Evolutionary conservation across 2,113 vertebrate genomes (phyloP), one percentile per base, ranked within the genome.

Genomic region (Felis chaus): DNA sequence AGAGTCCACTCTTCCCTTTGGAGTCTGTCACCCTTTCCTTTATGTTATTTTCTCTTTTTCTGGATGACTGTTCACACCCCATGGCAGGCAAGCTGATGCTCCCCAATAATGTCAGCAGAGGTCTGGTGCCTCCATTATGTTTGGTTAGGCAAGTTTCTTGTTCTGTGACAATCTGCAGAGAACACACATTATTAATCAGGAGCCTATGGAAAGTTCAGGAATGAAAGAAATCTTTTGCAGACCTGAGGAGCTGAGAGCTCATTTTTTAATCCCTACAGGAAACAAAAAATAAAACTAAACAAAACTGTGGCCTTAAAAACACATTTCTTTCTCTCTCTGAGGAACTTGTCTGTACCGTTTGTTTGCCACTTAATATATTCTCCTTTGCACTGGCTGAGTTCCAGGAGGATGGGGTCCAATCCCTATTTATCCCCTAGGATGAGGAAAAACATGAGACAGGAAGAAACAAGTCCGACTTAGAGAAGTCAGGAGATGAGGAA

Each of bases 161-260:
- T 93, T 95, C 92, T 96, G 81, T 90, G 89, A 97, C 96, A 97
- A 92, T 97, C 90, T 96, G 53, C 71, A n/a, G 86, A 86, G 69
- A 95, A 76, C 94, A 97, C 96, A 95, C 57, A 23, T 85, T 96
- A 88, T 96, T 86, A 92, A 95, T 97, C 92, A 90, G 87, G 95
- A 93, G 39, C 21, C 73, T 57, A 31, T 57, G 57, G 31, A 94
- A 97, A 96, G 55, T 93, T 95, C 50, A 80, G 79, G 74, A 97
- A 95, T 97, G 82, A 97, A 95, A 97, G 85, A 93, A 96, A 96
- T 89, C 33, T 95, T 85, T 86, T 89, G 41, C 45, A 97, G 48
- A 95, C 63, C 50, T 39, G 16, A 94, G 33, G 94, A 97, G 11
- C 73, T 21, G 45, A 92, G 69, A 97, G 91, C 78, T 94, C 74